phyloP scores from a whole-genome alignment of 2,888 invertebrate species.

The Eupithecia subfuscata region DNA sequence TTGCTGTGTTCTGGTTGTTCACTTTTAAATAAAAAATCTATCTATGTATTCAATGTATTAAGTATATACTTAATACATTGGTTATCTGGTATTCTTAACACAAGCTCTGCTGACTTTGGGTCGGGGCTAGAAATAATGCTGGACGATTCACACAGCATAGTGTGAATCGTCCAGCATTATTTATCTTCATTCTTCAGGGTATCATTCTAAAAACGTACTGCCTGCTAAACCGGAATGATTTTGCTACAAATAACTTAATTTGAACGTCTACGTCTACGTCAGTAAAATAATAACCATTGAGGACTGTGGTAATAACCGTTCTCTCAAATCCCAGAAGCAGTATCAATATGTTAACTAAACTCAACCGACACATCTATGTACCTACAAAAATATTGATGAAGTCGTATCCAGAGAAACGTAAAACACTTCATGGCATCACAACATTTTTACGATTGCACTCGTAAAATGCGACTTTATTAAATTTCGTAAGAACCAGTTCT shows the following conservation, averaged over 20 bases:
- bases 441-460: slow-evolving; percentile 66
- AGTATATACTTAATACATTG: too few species aligned
- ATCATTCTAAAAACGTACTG: background rate
- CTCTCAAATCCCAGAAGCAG: background rate
- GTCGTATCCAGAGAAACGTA: slow-evolving; percentile 38
- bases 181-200: background rate
- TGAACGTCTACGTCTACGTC: background rate
- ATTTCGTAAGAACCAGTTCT: slow-evolving; percentile 56
- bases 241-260: background rate
- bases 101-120: too few species aligned
- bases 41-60: too few species aligned
- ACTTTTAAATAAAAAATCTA: too few species aligned
- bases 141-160: too few species aligned
- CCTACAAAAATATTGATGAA: slow-evolving; percentile 36
- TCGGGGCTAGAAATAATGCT: background rate
- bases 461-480: slow-evolving; percentile 70
- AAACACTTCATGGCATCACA: slow-evolving; percentile 51
- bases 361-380: background rate
- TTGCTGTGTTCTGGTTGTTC: too few species aligned
- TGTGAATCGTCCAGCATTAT: too few species aligned
- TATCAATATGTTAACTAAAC: background rate
- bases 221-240: background rate
- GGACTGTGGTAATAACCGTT: background rate
- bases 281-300: too few species aligned
- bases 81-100: too few species aligned